Evolutionary conservation across 2,113 vertebrate species (phyloP).

Genomic region (Mesitornis unicolor): DNA sequence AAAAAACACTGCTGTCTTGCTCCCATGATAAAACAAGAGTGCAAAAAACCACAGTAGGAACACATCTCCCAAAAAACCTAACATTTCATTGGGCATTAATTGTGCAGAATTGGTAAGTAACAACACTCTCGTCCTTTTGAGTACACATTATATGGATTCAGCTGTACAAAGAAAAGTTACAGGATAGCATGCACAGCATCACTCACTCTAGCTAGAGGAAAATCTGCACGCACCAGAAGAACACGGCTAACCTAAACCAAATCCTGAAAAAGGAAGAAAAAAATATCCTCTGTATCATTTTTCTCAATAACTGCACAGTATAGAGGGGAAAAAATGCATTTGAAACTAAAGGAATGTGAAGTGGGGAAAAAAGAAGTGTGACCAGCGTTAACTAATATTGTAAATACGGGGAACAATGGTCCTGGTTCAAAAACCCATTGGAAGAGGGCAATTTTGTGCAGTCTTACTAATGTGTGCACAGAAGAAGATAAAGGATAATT

Average conservation of each 20-base stretch:
- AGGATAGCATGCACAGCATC: background rate
- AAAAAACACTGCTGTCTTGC: background rate
- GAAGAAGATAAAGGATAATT: background rate
- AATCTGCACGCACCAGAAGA: background rate
- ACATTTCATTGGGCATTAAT: background rate
- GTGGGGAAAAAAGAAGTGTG: rapidly evolving
- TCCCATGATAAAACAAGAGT: background rate
- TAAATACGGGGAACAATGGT: background rate
- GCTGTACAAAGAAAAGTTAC: background rate
- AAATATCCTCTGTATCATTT: background rate
- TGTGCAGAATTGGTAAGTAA: background rate
- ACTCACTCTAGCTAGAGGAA: background rate
- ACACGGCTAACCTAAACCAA: background rate
- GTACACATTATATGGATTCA: background rate
- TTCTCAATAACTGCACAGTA: background rate
- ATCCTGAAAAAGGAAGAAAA: background rate
- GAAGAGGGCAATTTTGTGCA: background rate
- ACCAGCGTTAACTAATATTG: background rate
- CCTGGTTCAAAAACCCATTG: background rate
- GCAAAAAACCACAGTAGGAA: background rate
- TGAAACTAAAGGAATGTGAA: background rate
- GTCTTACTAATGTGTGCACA: background rate
- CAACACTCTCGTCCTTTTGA: background rate
- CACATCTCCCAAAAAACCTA: background rate
- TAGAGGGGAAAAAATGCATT: background rate